These are phyloP conservation scores for Drosophila pseudotalamancana DNA, from an alignment of 2,888 invertebrate genomes.

Conservation along the genomic window DNA sequence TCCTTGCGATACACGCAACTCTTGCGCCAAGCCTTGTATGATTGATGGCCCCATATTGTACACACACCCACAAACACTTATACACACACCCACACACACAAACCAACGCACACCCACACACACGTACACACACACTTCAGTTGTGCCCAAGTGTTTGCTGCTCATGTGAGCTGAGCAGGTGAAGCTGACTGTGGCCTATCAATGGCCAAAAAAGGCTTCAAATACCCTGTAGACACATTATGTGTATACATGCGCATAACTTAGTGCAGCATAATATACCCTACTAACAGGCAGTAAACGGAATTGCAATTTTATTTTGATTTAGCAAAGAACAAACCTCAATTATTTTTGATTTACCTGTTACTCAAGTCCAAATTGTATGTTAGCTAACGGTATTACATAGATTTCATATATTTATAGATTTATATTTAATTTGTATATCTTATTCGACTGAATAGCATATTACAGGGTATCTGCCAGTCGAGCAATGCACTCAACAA, in stretches of 20 bases:
- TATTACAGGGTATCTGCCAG: not conserved
- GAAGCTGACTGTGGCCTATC: not conserved
- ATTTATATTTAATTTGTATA: too few species aligned
- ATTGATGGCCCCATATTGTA: conserved; percentile 29
- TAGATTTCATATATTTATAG: too few species aligned
- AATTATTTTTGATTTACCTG: too few species aligned
- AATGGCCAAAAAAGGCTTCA: conserved; percentile 1
- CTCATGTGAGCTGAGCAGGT: conserved; percentile 5
- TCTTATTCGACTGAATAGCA: too few species aligned
- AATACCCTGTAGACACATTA: conserved; percentile 2
- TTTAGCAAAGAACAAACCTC: too few species aligned
- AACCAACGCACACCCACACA: not conserved
- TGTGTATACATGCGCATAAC: too few species aligned
- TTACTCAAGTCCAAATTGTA: too few species aligned
- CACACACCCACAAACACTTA: not conserved
- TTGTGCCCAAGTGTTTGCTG: conserved; percentile 9
- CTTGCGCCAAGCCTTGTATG: conserved; percentile 27
- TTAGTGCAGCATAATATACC: too few species aligned
- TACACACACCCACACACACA: not conserved
- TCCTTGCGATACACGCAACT: conserved; percentile 15
- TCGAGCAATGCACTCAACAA: not conserved
- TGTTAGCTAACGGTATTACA: too few species aligned
- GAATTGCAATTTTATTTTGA: too few species aligned
- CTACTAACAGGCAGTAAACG: too few species aligned
- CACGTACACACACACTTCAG: not conserved